Conservation (phyloP, 2,113 vertebrate species). For the Procavia capensis region DNA sequence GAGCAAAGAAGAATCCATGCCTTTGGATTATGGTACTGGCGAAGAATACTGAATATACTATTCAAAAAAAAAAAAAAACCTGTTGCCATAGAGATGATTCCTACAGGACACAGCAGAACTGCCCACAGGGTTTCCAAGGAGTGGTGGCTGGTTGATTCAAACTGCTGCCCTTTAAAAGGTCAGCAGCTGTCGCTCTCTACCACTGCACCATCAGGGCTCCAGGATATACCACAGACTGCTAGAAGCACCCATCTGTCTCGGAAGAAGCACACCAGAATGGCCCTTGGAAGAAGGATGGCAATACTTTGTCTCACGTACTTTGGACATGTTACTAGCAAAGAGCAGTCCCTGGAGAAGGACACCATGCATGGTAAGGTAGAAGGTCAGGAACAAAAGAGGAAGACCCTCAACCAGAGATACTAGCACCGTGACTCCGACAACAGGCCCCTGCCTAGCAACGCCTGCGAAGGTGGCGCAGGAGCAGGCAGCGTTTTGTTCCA, state of each 20-base stretch:
- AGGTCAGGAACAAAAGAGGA: not conserved
- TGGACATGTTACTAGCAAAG: not conserved
- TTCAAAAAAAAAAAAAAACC: too few relatives aligned
- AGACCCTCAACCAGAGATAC: not conserved
- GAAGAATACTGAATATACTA: not conserved
- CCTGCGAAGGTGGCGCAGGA: not conserved
- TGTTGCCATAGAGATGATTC: too few relatives aligned
- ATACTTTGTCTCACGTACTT: not conserved
- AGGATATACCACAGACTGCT: not conserved
- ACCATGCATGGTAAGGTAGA: not conserved
- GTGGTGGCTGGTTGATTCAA: too few relatives aligned
- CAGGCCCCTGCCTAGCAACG: not conserved
- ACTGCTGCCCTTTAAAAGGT: too few relatives aligned
- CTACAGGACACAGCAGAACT: too few relatives aligned
- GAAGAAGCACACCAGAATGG: not conserved
- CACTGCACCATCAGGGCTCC: too few relatives aligned
- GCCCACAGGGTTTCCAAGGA: too few relatives aligned
- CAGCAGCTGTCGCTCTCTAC: too few relatives aligned
- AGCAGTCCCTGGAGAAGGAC: not conserved
- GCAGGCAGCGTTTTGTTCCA: not conserved
- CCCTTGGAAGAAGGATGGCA: not conserved
- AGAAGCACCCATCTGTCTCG: not conserved
- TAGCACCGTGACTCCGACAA: not conserved
- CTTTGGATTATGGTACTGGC: not conserved
- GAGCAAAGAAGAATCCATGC: not conserved